phyloP scores from a whole-genome alignment of 1,140 invertebrate species.

The Bombus difficillimus region DNA sequence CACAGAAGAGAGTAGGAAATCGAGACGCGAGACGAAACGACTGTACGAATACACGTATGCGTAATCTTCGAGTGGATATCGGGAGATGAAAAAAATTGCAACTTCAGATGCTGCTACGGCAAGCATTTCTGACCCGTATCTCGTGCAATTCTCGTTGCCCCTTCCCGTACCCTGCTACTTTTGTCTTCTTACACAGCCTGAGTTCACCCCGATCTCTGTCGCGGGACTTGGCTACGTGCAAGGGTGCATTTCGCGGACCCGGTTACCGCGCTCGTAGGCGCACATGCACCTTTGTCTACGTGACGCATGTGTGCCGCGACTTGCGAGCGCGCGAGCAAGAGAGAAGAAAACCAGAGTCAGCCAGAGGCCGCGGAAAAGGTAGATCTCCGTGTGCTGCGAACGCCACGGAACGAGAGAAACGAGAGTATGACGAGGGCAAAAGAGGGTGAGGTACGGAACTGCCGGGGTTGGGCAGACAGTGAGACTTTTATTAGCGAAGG shows the following conservation, averaged over 20 bases:
- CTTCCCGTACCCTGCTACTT: slow-evolving; percentile 52
- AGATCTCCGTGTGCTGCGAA: not conserved
- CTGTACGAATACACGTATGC: slow-evolving; percentile 7
- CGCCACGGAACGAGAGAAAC: not conserved
- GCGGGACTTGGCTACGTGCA: slow-evolving; percentile 54
- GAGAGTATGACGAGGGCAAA: not conserved
- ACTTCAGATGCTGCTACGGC: slow-evolving; percentile 77
- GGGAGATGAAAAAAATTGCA: slow-evolving; percentile 80
- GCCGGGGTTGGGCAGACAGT: slow-evolving; percentile 72
- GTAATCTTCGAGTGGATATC: slow-evolving; percentile 65
- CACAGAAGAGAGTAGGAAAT: not conserved
- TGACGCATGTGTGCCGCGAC: slow-evolving; percentile 13
- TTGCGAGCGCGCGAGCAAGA: slow-evolving; percentile 8
- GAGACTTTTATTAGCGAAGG: slow-evolving; percentile 83
- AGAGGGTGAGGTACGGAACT: slow-evolving; percentile 39
- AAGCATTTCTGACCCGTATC: slow-evolving; percentile 81
- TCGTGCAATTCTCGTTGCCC: slow-evolving; percentile 72
- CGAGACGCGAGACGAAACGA: not conserved
- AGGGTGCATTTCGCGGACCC: slow-evolving; percentile 66
- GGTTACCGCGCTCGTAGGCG: slow-evolving; percentile 60
- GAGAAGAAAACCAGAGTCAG: slow-evolving; percentile 38
- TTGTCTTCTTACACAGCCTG: slow-evolving; percentile 57
- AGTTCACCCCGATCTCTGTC: slow-evolving; percentile 24
- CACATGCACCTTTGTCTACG: slow-evolving; percentile 74
- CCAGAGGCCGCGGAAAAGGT: slow-evolving; percentile 59